phyloP scores from a whole-genome alignment of 2,888 invertebrate species.

The Melieria picta region DNA sequence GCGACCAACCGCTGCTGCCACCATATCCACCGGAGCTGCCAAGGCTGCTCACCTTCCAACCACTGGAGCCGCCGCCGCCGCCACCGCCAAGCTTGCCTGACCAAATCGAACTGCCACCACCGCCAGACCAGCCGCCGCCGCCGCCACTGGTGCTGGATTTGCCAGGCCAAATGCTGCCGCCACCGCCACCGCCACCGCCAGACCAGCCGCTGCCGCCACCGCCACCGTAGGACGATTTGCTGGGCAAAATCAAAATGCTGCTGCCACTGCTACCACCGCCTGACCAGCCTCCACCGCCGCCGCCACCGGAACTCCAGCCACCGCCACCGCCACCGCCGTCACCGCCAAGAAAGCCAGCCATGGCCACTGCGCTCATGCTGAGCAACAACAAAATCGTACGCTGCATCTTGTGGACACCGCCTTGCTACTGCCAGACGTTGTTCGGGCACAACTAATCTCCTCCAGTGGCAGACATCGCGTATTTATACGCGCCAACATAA shows the following conservation, averaged over 20 bases:
- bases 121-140: conserved; percentile 42
- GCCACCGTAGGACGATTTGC: conserved; percentile 29
- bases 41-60: conserved; percentile 40
- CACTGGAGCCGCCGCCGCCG: conserved; percentile 43
- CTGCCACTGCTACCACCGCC: conserved; percentile 41
- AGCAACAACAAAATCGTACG: conserved; percentile 42
- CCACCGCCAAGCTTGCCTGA: conserved; percentile 41
- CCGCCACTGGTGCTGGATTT: conserved; percentile 27
- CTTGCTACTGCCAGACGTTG: conserved; percentile 35
- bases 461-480: conserved; percentile 39
- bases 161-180: conserved; percentile 17
- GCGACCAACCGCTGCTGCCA: conserved; percentile 41
- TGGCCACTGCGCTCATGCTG: conserved; percentile 40
- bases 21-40: conserved; percentile 31
- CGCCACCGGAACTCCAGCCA: conserved; percentile 40
- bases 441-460: conserved; percentile 44
- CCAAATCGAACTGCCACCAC: conserved; percentile 36
- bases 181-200: conserved; percentile 35
- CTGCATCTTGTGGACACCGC: conserved; percentile 38
- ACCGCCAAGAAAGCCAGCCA: conserved; percentile 47
- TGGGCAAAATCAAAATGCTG: conserved; percentile 11
- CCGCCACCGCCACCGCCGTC: conserved; percentile 45
- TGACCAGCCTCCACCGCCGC: conserved; percentile 45
- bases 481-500: conserved; percentile 44
- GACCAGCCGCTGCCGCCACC: conserved; percentile 44